Evolutionary conservation across 2,888 invertebrate genomes (phyloP).

Genomic region (Amphipyra tragopoginis): DNA sequence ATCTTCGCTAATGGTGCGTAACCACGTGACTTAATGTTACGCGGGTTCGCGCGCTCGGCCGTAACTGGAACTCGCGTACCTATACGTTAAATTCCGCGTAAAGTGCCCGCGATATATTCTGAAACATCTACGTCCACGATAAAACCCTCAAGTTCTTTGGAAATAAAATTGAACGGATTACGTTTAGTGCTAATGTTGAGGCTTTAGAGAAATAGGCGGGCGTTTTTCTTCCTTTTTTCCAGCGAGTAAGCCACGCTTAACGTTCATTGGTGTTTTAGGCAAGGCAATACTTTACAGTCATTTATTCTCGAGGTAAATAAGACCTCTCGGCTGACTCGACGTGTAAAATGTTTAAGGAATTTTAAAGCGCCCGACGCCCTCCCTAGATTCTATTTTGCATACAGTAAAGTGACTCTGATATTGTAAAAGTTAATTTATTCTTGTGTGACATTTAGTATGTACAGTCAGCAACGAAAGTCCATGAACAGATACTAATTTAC

Average conservation of each 20-base stretch:
- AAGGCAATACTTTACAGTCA: slow-evolving; percentile 60
- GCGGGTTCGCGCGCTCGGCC: slow-evolving; percentile 61
- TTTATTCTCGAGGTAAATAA: slow-evolving; percentile 63
- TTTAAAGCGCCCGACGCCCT: slow-evolving; percentile 42
- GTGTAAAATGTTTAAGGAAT: slow-evolving; percentile 52
- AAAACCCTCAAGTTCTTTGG: slow-evolving; percentile 55
- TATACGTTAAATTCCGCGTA: slow-evolving; percentile 61
- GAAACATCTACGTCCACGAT: slow-evolving; percentile 39
- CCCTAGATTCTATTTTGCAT: slow-evolving; percentile 43
- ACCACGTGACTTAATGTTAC: slow-evolving; percentile 78
- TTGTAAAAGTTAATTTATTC: slow-evolving; percentile 26
- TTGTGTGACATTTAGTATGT: slow-evolving; percentile 7
- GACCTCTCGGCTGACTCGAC: slow-evolving; percentile 47
- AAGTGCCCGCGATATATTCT: slow-evolving; percentile 62
- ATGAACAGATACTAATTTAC: no score
- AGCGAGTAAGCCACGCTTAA: slow-evolving; percentile 50
- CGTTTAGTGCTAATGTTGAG: slow-evolving; percentile 57
- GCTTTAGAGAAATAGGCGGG: slow-evolving; percentile 53
- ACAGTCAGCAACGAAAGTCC: no score
- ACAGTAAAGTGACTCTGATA: slow-evolving; percentile 34
- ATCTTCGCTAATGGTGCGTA: slow-evolving; percentile 81
- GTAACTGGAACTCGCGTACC: slow-evolving; percentile 52
- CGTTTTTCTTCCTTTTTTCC: slow-evolving; percentile 50
- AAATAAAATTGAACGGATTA: slow-evolving; percentile 66
- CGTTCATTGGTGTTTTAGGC: slow-evolving; percentile 56